Evolutionary conservation across 2,113 vertebrate species (phyloP), one percentile per base, ranked within the genome.

Genomic region (Collichthys lucidus): DNA sequence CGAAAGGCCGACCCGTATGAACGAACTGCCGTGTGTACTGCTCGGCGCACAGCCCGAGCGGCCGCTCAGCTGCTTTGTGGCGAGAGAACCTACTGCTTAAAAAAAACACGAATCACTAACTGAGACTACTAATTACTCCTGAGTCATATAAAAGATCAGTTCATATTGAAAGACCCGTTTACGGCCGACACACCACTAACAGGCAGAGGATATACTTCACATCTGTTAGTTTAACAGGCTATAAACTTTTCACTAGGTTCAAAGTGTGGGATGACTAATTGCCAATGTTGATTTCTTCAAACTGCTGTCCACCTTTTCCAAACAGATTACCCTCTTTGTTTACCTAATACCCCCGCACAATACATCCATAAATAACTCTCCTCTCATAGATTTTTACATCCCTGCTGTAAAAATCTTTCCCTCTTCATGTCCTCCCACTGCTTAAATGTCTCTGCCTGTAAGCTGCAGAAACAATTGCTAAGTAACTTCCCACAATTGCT

Each of bases 241-340:
- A 22, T 49, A 20, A 10, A 8, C 20, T 8, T 4, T 4, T 42
- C 40, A 55, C 14, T 12, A 19, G 35, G 44, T 19, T 40, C 74
- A 53, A 60, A 40, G 19, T 17, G n/a, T 22, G 19, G 17, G 0
- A 19, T 3, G 19, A 71, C 14, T 78, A 69, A 40, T 68, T 31
- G 11, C 60, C 56, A 24, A 49, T 84, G 83, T 65, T 83, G 67
- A 26, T 84, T 81, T 87, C 73, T 82, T 69, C 77, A 74, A 50
- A 24, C 11, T 22, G 4, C 53, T 44, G 15, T 65, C 35, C 3
- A 63, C n/a, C 2, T 57, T 22, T 73, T 26, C 8, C 11, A 73
- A 61, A 61, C 29, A 74, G 26, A 77, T n/a, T 42, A 68, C 64
- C 59, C 52, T 20, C 29, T 84, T 20, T 82, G 59, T 62, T 71